Conservation (phyloP, 1,140 invertebrate species). For the Hestina assimilis region DNA sequence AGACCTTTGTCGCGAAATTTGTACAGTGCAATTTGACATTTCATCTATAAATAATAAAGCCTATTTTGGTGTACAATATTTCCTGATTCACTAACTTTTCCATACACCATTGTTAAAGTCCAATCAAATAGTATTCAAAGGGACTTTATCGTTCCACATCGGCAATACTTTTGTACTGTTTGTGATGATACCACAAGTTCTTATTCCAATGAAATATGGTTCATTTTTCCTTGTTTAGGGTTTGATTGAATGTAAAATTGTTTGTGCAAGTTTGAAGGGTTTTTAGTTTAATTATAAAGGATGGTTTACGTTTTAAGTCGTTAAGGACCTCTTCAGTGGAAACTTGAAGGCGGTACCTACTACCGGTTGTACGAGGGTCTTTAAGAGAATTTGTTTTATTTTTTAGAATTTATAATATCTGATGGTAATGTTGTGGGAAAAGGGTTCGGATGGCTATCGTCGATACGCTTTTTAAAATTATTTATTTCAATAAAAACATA, state of each 20-base stretch:
- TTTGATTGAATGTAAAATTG: not conserved
- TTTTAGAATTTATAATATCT: not conserved
- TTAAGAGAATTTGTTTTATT: conserved; percentile 13
- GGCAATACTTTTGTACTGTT: not conserved
- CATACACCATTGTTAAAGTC: conserved; percentile 18
- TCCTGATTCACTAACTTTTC: not conserved
- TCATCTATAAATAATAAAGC: not conserved
- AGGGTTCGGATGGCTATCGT: too few species aligned
- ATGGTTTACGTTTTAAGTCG: conserved; percentile 21
- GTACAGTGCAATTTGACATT: not conserved
- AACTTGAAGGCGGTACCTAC: conserved; percentile 1
- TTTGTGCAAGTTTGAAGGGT: conserved; percentile 7
- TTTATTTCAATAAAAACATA: too few species aligned
- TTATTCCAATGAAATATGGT: not conserved
- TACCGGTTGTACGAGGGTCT: not conserved
- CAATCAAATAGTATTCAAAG: conserved; percentile 25
- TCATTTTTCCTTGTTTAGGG: not conserved
- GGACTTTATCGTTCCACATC: conserved; percentile 17
- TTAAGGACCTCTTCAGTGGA: conserved; percentile 11
- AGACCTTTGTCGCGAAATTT: not conserved
- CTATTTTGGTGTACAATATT: not conserved
- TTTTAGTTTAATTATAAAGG: conserved; percentile 28
- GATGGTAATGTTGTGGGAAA: not conserved
- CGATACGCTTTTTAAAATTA: too few species aligned
- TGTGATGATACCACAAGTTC: not conserved